These are phyloP conservation scores for Dexiosoma caninum DNA, from an alignment of 2,888 invertebrate species.

Conservation along the genomic window DNA sequence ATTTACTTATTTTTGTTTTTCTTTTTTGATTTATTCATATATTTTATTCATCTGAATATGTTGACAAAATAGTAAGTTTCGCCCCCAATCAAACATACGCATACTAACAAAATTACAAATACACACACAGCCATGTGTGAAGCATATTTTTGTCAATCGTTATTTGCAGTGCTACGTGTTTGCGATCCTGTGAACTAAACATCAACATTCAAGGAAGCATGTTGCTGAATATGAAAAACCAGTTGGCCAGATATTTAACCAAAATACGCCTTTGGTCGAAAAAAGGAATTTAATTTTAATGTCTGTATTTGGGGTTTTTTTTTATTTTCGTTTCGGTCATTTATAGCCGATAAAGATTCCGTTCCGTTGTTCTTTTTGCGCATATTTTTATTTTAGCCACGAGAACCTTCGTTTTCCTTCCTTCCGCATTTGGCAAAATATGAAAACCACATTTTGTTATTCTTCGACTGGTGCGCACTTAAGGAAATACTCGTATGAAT, in stretches of 20 bases:
- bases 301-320: no score
- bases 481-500: neutral
- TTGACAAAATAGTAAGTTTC: conserved; percentile 50
- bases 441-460: conserved; percentile 3
- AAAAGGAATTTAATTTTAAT: neutral
- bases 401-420: neutral
- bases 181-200: conserved; percentile 20
- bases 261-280: conserved; percentile 21
- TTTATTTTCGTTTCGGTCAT: neutral
- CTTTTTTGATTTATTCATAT: neutral
- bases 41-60: conserved; percentile 20
- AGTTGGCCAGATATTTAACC: conserved; percentile 18
- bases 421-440: neutral
- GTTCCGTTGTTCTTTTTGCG: neutral
- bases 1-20: neutral
- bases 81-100: neutral
- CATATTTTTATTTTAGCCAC: conserved; percentile 1
- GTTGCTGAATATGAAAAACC: conserved; percentile 6
- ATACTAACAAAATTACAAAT: neutral
- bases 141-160: neutral
- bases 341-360: conserved; percentile 6
- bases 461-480: neutral
- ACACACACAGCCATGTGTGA: neutral
- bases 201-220: conserved; percentile 28
- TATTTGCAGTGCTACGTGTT: neutral